Base-by-base conservation (phyloP, 1,140 invertebrate genomes). In the Sweltsa coloradensis region DNA sequence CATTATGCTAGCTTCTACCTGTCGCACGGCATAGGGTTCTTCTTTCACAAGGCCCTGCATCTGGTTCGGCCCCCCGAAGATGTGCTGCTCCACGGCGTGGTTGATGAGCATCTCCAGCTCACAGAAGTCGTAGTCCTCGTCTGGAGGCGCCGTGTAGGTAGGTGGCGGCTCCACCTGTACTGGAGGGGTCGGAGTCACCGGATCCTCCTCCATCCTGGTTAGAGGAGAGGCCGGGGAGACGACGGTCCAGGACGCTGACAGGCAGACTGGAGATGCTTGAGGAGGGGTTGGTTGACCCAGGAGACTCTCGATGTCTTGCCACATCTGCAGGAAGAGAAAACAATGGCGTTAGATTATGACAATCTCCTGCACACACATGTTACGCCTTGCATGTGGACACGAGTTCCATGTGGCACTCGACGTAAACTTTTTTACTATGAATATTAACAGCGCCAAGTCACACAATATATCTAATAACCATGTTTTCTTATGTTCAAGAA, bases 281-380 rank as follows among this genome's bases (percentile, higher is more conserved):
- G 57, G 57, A 7, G 54, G 51, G 3, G 53, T 31, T 24, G 54
- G 59, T 41, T 69, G 64, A 7, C 62, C 66, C 51, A 68, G 52
- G 24, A 71, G 60, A 47, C 64, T 65, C 55, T 72, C 69, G 40
- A 72, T 68, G 51, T 70, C 69, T 55, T 70, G 69, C 70, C 70
- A 72, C 64, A 72, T 70, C 65, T 71, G 55, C 14, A 59, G 60
- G 41, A 55, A 50, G 51, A 41, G 51, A 47, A 46, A 34, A n/a
- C n/a, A n/a, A n/a, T n/a, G n/a, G n/a, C n/a, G n/a, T n/a, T n/a
- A n/a, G n/a, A n/a, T n/a, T n/a, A n/a, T n/a, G n/a, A n/a, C n/a
- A n/a, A n/a, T n/a, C n/a, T n/a, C n/a, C n/a, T n/a, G n/a, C n/a
- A n/a, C n/a, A n/a, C n/a, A n/a, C n/a, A n/a, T n/a, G n/a, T n/a